Evolutionary conservation across 2,888 invertebrate species (phyloP).

Genomic region (Troides aeacus): DNA sequence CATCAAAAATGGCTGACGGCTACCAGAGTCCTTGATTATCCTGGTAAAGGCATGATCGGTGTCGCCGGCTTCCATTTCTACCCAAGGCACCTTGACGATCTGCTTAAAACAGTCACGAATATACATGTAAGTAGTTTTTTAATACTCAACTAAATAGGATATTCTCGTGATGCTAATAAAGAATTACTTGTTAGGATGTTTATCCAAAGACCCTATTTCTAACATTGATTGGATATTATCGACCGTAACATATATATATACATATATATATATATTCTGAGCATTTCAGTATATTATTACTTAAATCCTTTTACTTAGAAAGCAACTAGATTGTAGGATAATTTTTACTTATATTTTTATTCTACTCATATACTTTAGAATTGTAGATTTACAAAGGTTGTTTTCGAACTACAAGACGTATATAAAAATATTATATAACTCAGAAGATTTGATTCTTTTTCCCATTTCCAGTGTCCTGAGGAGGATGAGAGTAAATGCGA

Average conservation of each 20-base stretch:
- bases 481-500: conserved; percentile 53
- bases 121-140: conserved; percentile 47
- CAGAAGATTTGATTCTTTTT: not conserved
- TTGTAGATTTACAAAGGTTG: no score
- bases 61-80: conserved; percentile 71
- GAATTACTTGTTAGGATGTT: not conserved
- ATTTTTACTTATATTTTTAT: no score
- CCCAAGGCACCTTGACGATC: conserved; percentile 59
- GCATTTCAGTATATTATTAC: no score
- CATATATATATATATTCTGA: no score
- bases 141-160: not conserved
- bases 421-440: not conserved
- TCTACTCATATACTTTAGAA: no score
- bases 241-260: no score
- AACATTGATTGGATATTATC: no score
- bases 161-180: not conserved
- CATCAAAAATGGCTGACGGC: conserved; percentile 66
- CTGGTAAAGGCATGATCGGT: conserved; percentile 57
- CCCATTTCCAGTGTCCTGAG: conserved; percentile 50
- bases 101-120: conserved; percentile 56
- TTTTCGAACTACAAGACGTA: no score
- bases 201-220: no score
- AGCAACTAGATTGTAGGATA: no score
- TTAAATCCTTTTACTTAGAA: no score
- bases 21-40: conserved; percentile 51